Evolutionary conservation across 2,113 vertebrate species (phyloP), one percentile per base, ranked within the genome.

Genomic region (Canis aureus): DNA sequence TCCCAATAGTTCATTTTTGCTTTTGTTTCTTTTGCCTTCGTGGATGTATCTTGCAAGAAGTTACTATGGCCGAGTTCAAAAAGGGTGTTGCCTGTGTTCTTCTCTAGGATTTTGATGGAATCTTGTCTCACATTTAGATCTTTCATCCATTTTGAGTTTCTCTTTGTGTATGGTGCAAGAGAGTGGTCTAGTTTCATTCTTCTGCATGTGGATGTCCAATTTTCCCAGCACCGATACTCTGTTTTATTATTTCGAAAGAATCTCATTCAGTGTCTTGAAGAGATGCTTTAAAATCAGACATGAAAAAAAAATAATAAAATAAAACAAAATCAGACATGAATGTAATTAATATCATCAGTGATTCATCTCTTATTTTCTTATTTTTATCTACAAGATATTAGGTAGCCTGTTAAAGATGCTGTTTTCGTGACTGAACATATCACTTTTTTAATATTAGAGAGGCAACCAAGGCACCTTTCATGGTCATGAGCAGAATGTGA

Each of bases 261-360:
- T 78, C 2, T 0, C 0, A 95, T 94, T 11, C 4, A 71, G 49
- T 97, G 92, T 79, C 76, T 66, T 20, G 20, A 94, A 16, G 11
- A 96, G 32, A 78, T 76, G 38, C 67, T 25, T 90, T 89, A 78
- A 96, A 97, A 88, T 89, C 8, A 74, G 66, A n/a, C 32, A 91
- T 13, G 32, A 96, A 95, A 27, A 64, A 64, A 27, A 64, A 64
- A 27, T 11, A 57, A 57, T 57, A 13, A 57, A 57, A 57, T 57
- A 57, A 15, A 29, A 66, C 7, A 78, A 96, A 98, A 88, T 89
- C 6, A 74, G 69, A n/a, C 32, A 91, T 13, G 27, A 95, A 93
- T 57, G 2, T 43, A 57, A 60, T 57, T 96, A 49, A 73, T 67
- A 29, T 15, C n/a, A 59, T 8, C 27, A 71, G 0, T 67, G 89